Percentiles rank a stretch among this genome's conserved stretches.
These are phyloP conservation scores for Phorcus lineatus DNA, from an alignment of 2,888 invertebrate genomes.

Conservation along the genomic window DNA sequence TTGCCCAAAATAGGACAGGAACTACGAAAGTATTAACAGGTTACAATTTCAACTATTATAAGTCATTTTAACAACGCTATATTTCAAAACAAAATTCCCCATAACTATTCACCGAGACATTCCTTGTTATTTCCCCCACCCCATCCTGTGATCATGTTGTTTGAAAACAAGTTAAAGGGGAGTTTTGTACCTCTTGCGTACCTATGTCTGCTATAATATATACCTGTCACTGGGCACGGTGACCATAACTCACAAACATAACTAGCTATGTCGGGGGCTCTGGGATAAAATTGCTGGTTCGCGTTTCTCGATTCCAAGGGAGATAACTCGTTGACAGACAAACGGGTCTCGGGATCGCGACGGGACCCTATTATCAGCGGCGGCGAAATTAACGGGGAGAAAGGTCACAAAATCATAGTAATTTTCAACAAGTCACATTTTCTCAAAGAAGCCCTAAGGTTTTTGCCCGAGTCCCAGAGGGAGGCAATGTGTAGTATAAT, in stretches of 20 bases:
- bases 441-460: neutral
- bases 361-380: neutral
- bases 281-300: neutral
- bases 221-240: neutral
- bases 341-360: neutral
- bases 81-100: too few species aligned
- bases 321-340: neutral
- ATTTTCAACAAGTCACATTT: slow-evolving; percentile 1
- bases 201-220: too few species aligned
- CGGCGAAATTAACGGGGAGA: neutral
- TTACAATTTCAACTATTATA: too few species aligned
- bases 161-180: too few species aligned
- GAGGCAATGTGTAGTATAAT: neutral
- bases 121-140: neutral
- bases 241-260: neutral
- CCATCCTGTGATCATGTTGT: neutral
- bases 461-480: neutral
- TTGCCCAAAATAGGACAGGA: too few species aligned
- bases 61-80: too few species aligned
- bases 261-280: neutral
- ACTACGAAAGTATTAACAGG: too few species aligned
- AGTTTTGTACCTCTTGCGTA: too few species aligned
- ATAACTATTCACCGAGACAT: too few species aligned
- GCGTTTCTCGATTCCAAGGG: neutral
- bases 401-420: neutral